Evolutionary conservation across 1,140 invertebrate genomes (phyloP).

Genomic region (Lepidurus couesii): DNA sequence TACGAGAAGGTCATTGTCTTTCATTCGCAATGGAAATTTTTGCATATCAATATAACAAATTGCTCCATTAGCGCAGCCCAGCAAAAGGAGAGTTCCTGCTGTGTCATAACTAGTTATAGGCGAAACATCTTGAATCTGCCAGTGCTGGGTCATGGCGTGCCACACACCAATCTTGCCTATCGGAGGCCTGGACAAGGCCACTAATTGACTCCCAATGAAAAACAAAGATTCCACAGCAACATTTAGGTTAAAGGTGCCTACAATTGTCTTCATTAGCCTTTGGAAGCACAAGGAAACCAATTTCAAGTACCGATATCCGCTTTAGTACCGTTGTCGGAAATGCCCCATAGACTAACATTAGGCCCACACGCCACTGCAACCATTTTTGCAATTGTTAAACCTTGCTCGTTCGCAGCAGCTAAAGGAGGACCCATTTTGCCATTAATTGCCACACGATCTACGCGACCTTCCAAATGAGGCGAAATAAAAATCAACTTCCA

Average conservation of each 20-base stretch:
- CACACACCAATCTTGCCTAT: constrained; percentile 97
- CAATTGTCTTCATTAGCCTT: constrained; percentile 38
- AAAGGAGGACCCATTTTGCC: constrained; percentile 62
- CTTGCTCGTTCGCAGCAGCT: background rate
- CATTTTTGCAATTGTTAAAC: constrained; percentile 46
- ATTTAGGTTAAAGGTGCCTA: constrained; percentile 79
- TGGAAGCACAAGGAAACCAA: background rate
- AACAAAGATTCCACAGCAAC: constrained; percentile 91
- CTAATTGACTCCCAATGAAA: constrained; percentile 94
- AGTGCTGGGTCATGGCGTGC: constrained; percentile 97
- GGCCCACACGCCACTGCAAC: constrained; percentile 57
- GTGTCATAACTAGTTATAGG: constrained; percentile 93
- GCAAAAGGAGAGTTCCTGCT: constrained; percentile 86
- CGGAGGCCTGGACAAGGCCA: constrained; percentile 70
- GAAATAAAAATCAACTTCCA: constrained; percentile 94
- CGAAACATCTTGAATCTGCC: constrained; percentile 93
- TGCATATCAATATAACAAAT: constrained; percentile 99
- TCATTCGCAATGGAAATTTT: constrained; percentile 97
- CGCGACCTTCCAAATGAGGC: constrained; percentile 78
- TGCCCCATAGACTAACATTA: constrained; percentile 81
- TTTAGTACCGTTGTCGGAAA: constrained; percentile 70
- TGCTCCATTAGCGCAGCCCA: constrained; percentile 92
- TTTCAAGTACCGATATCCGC: constrained; percentile 62
- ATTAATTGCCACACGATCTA: constrained; percentile 90
- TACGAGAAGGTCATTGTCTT: constrained; percentile 95